Evolutionary conservation across 1,140 invertebrate genomes (phyloP), one percentile per base, ranked within the genome.

Genomic region (Atta colombica): DNA sequence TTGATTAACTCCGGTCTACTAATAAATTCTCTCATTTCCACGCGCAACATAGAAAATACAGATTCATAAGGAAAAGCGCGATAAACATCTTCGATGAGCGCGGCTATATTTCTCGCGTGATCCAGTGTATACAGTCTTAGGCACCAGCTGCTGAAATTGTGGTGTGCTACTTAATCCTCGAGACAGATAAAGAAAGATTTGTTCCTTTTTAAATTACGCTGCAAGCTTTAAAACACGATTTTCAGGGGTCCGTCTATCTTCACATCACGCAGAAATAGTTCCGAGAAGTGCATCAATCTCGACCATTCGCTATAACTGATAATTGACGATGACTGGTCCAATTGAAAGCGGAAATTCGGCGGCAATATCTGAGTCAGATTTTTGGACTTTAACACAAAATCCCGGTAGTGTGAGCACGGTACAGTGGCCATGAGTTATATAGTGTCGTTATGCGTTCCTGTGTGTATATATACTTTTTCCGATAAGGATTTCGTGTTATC

Each of bases 281-380:
- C 14, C 0, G 77, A 80, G 63, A 69, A 21, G 2, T 14, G 14
- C 28, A 55, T 69, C 55, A 80, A 1, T 45, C 16, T 80, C 3
- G 10, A 18, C 77, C 77, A 80, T 25, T 80, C 63, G 63, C 31
- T 53, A 1, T 80, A 7, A 39, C 14, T 66, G 7, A 21, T 45
- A 14, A 6, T 3, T 7, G 60, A 31, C 21, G 35, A 21, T 14
- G 14, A 5, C 12, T 31, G 10, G 63, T 68, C 65, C 14, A 21
- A 3, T 14, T 28, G 53, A 18, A 75, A 84, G 35, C 3, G 18
- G 39, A 61, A 84, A 75, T 39, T 84, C 39, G 80, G 69, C 25
- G 80, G 80, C 49, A 84, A 10, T 51, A 75, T 49, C 25, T 63
- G 71, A 0, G 35, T 49, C 16, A 84, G 53, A 49, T 31, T 74